Percentiles rank a stretch among this genome's conserved stretches.
Conservation (phyloP, 2,797 vertebrate species). For the Falco rusticolus region DNA sequence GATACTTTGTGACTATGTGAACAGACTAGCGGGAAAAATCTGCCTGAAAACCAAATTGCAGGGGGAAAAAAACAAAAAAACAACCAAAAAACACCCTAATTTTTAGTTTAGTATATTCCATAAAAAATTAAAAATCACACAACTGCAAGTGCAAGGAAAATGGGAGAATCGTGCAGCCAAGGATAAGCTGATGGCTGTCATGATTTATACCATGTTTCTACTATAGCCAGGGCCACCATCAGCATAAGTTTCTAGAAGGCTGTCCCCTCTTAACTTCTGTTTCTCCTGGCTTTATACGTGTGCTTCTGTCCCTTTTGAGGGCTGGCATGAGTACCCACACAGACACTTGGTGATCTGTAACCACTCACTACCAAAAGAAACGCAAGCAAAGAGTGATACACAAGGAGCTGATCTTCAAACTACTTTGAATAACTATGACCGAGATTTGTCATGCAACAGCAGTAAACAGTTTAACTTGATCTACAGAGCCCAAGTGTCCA, state of each 20-base stretch:
- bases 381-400: background rate
- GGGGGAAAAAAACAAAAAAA: background rate
- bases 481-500: background rate
- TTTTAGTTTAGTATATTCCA: background rate
- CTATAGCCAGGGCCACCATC: background rate
- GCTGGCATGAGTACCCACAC: background rate
- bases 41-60: background rate
- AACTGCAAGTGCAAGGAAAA: background rate
- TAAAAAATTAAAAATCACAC: background rate
- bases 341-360: background rate
- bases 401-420: background rate
- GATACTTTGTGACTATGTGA: background rate
- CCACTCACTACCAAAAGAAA: background rate
- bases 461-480: background rate
- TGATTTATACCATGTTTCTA: background rate
- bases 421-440: background rate
- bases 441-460: background rate
- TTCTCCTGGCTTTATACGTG: background rate
- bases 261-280: background rate
- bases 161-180: background rate
- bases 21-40: background rate
- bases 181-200: background rate
- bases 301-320: background rate
- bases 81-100: background rate
- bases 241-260: background rate